These are phyloP conservation scores for Eilema caniola DNA, from an alignment of 2,888 invertebrate genomes.

Conservation along the genomic window DNA sequence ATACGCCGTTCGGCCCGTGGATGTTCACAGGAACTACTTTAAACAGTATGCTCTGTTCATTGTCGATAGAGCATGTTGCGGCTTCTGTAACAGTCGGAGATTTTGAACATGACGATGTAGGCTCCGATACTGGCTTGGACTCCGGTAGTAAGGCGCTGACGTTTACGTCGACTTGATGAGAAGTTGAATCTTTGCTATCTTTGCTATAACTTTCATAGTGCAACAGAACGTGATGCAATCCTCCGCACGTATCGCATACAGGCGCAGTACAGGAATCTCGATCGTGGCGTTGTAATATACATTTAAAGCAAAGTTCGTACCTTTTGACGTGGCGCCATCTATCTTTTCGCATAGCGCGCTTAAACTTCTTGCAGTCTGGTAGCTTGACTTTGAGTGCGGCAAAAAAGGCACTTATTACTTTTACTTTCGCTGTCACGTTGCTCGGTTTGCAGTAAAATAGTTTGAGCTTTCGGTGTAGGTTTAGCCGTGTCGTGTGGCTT, in stretches of 20 bases:
- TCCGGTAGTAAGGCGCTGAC: too few species aligned
- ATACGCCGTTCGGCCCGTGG: constrained; percentile 5
- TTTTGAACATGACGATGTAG: background rate
- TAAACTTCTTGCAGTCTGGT: background rate
- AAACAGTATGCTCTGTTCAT: background rate
- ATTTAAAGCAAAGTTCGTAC: background rate
- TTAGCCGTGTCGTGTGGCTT: too few species aligned
- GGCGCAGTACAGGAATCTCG: background rate
- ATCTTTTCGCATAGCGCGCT: background rate
- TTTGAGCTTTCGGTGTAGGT: too few species aligned
- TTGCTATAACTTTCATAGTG: background rate
- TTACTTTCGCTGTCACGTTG: too few species aligned
- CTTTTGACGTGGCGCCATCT: background rate
- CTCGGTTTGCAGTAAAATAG: too few species aligned
- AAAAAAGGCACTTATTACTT: background rate
- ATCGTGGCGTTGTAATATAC: background rate
- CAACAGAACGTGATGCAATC: background rate
- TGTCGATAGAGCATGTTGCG: too few species aligned
- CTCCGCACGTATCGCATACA: background rate
- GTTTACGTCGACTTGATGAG: too few species aligned
- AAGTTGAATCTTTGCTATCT: too few species aligned
- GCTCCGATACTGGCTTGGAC: too few species aligned
- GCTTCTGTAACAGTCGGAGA: background rate
- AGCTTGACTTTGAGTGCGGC: background rate
- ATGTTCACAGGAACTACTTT: background rate